Conservation (phyloP, 2,888 invertebrate species). For the Anarsia innoxiella region DNA sequence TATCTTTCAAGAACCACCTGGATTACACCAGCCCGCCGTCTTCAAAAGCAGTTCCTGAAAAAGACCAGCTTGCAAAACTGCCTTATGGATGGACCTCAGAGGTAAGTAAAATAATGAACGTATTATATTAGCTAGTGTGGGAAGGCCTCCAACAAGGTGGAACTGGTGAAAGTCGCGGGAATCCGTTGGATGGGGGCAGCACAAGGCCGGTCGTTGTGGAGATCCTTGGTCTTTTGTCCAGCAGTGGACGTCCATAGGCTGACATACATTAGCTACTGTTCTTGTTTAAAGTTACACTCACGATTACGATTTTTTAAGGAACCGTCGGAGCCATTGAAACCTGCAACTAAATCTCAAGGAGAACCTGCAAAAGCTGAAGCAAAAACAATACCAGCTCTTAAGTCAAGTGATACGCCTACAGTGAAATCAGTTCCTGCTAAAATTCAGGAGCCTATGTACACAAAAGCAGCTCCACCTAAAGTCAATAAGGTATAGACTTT, state of each 20-base stretch:
- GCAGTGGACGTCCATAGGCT: too few species aligned
- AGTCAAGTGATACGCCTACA: slow-evolving; percentile 42
- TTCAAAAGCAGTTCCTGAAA: slow-evolving; percentile 63
- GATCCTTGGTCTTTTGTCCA: too few species aligned
- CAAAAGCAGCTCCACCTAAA: slow-evolving; percentile 56
- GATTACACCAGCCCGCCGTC: slow-evolving; percentile 64
- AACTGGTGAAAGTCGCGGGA: too few species aligned
- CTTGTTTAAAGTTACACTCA: too few species aligned
- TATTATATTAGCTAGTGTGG: background rate
- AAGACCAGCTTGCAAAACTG: slow-evolving; percentile 66
- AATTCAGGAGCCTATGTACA: slow-evolving; percentile 58
- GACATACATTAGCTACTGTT: too few species aligned
- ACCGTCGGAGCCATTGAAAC: slow-evolving; percentile 43
- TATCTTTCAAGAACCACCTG: slow-evolving; percentile 68
- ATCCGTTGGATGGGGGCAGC: too few species aligned
- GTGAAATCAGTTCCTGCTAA: slow-evolving; percentile 56
- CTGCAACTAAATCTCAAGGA: slow-evolving; percentile 33
- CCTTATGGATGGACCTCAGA: slow-evolving; percentile 67
- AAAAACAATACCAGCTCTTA: slow-evolving; percentile 53
- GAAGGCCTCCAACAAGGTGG: background rate
- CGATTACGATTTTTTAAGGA: slow-evolving; percentile 30
- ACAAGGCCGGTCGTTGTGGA: too few species aligned
- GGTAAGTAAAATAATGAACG: slow-evolving; percentile 23
- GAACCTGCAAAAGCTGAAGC: slow-evolving; percentile 55
- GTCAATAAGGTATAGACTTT: slow-evolving; percentile 39